Evolutionary conservation across 2,113 vertebrate genomes (phyloP), one percentile per base, ranked within the genome.

Genomic region (Marmota flaviventris): DNA sequence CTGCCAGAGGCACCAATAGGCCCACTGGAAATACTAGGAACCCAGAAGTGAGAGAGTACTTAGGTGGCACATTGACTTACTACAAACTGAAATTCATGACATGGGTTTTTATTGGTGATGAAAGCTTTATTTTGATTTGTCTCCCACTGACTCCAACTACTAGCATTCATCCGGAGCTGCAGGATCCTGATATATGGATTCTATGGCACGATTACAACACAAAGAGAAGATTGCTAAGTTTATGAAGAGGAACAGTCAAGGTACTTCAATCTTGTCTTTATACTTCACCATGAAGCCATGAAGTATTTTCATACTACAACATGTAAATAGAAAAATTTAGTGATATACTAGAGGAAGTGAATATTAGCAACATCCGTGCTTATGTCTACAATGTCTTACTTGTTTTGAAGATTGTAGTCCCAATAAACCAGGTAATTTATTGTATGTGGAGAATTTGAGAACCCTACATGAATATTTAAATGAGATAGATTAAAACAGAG

Each of bases 11-110:
- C 56, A 91, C 65, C 4, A 1, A 6, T 1, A 3, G 11, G 65
- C 37, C 65, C 72, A 82, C 72, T 91, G 77, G 65, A 96, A 92
- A 85, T 75, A 42, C 51, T 93, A 27, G 81, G 83, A 27, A 25
- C 77, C 37, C 91, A 91, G 83, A 91, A 45, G 24, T 69, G 93
- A 58, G 34, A 25, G 29, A 72, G 48, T 42, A 67, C 34, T 16
- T 32, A 61, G 17, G n/a, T 85, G 39, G 16, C 10, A 73, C 34
- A 18, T 14, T 87, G 63, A 34, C 16, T 69, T 42, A 83, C 18
- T 65, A 87, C 6, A 72, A 56, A 73, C 25, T 70, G 29, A 83
- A 69, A 85, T 17, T 69, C 76, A 84, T 22, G 25, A 85, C 18
- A 42, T n/a, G 51, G 53, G 27, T 69, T 63, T 87, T 24, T 63